A percentile compares a stretch with the other conserved stretches of the same genome.
Evolutionary conservation across 2,113 vertebrate species (phyloP).

Genomic region (Lophotis ruficrista): DNA sequence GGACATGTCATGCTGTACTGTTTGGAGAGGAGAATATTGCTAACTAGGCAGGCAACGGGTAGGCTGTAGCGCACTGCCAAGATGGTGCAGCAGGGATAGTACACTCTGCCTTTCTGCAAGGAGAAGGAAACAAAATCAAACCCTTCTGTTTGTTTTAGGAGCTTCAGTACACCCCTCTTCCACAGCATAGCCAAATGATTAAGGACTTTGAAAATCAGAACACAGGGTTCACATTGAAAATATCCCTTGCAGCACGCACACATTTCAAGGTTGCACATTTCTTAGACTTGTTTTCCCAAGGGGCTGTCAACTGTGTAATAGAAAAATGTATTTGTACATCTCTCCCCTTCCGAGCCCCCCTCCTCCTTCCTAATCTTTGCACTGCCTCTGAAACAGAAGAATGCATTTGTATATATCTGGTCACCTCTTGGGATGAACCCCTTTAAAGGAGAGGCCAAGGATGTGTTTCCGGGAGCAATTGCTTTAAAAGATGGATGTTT

Average conservation of each 20-base stretch:
- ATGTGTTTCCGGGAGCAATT: not conserved
- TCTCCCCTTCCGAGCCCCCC: not conserved
- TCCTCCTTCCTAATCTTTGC: not conserved
- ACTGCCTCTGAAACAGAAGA: not conserved
- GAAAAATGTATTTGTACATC: slow-evolving; percentile 22
- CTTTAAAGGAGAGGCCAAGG: not conserved
- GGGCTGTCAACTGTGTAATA: slow-evolving; percentile 39
- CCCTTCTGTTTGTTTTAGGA: not conserved
- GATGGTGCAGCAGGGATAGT: not conserved
- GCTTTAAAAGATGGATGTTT: not conserved
- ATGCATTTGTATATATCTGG: not conserved
- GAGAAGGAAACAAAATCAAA: not conserved
- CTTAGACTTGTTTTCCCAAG: slow-evolving; percentile 48
- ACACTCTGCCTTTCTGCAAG: not conserved
- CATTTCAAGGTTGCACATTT: slow-evolving; percentile 14
- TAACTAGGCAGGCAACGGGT: fast-evolving
- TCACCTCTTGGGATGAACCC: not conserved
- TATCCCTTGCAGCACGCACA: not conserved
- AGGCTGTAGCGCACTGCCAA: not conserved
- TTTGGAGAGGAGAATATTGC: not conserved
- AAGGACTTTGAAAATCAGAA: slow-evolving; percentile 3
- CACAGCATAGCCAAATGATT: not conserved
- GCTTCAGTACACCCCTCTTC: not conserved
- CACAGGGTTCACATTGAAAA: slow-evolving; percentile 6
- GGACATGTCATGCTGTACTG: not conserved